phyloP scores from a whole-genome alignment of 2,888 invertebrate genomes.

The Drosophila prostipennis region DNA sequence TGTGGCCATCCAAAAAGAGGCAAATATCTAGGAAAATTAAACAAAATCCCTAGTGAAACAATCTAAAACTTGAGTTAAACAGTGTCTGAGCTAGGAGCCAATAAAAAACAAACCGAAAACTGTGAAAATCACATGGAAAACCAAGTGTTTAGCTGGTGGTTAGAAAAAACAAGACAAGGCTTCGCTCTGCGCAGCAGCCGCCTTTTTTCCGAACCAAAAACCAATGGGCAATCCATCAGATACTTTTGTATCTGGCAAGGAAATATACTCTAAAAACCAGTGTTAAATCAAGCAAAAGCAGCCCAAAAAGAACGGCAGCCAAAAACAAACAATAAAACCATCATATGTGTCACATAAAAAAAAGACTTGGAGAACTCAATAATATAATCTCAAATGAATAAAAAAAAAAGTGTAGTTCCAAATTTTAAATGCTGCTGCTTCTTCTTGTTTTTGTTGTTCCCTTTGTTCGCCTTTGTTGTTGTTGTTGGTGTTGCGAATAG shows the following conservation, averaged over 20 bases:
- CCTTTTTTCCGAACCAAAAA: slow-evolving; percentile 57
- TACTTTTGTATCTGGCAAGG: slow-evolving; percentile 19
- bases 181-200: slow-evolving; percentile 72
- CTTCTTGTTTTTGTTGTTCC: slow-evolving; percentile 41
- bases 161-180: slow-evolving; percentile 18
- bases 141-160: slow-evolving; percentile 48
- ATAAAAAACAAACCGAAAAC: slow-evolving; percentile 7
- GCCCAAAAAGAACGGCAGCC: not conserved
- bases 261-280: slow-evolving; percentile 1
- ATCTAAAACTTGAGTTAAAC: slow-evolving; percentile 11
- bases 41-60: slow-evolving; percentile 33
- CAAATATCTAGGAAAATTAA: slow-evolving; percentile 50
- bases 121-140: slow-evolving; percentile 37
- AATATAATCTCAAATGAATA: slow-evolving; percentile 26
- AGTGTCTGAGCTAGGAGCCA: not conserved
- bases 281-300: not conserved
- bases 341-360: slow-evolving; percentile 30
- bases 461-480: slow-evolving; percentile 58
- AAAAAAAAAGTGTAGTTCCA: slow-evolving; percentile 7
- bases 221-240: slow-evolving; percentile 32
- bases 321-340: slow-evolving; percentile 18
- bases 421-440: slow-evolving; percentile 14
- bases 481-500: slow-evolving; percentile 69
- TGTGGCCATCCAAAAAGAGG: slow-evolving; percentile 70
- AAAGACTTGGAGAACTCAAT: slow-evolving; percentile 8